Percentiles rank a stretch among this genome's conserved stretches.
Evolutionary conservation across 2,888 invertebrate species (phyloP).

Genomic region (Spodoptera exigua): DNA sequence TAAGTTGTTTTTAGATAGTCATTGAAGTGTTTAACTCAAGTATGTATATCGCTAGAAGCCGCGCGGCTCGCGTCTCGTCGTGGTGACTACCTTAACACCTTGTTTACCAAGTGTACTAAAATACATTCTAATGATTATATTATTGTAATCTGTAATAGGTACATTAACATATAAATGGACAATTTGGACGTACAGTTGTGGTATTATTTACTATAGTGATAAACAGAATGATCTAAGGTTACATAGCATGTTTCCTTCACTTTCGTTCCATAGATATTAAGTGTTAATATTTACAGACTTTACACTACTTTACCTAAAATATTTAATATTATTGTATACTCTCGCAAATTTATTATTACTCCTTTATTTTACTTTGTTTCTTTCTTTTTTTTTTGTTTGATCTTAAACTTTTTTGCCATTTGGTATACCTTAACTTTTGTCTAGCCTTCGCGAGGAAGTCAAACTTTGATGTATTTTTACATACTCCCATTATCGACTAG

Average conservation of each 20-base stretch:
- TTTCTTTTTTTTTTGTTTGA: constrained; percentile 16
- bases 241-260: constrained; percentile 75
- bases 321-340: constrained; percentile 70
- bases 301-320: constrained; percentile 62
- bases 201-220: constrained; percentile 78
- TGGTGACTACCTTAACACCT: constrained; percentile 76
- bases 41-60: constrained; percentile 75
- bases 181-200: constrained; percentile 90
- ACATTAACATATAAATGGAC: constrained; percentile 89
- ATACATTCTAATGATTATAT: constrained; percentile 87
- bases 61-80: constrained; percentile 70
- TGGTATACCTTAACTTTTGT: background rate
- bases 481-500: background rate
- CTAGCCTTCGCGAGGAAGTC: constrained; percentile 12
- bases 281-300: constrained; percentile 75
- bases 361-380: constrained; percentile 44
- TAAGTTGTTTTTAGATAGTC: constrained; percentile 86
- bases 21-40: constrained; percentile 77
- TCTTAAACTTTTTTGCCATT: constrained; percentile 6
- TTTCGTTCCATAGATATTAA: constrained; percentile 78
- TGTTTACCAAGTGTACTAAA: constrained; percentile 81
- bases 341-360: constrained; percentile 54
- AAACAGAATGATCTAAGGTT: constrained; percentile 75
- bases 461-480: constrained; percentile 19
- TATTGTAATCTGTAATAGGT: constrained; percentile 89